A percentile compares a stretch with the other conserved stretches of the same genome.
phyloP scores from a whole-genome alignment of 2,888 invertebrate genomes.

The Poecilus cupreus region DNA sequence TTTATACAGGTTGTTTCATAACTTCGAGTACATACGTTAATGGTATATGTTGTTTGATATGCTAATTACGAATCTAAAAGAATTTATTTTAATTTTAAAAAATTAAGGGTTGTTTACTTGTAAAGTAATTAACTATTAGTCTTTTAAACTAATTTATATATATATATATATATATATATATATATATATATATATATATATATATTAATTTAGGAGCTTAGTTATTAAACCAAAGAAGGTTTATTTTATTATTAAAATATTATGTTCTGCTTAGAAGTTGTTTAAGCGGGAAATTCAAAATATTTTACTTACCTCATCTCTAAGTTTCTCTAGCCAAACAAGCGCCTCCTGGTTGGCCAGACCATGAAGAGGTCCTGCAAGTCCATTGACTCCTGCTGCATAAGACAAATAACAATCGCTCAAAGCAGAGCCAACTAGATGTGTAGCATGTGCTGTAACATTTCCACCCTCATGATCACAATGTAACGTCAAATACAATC shows the following conservation, averaged over 20 bases:
- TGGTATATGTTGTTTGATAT: no score
- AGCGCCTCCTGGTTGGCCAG: constrained; percentile 86
- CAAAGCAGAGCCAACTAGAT: constrained; percentile 90
- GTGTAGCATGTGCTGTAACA: constrained; percentile 92
- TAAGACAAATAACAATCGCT: constrained; percentile 91
- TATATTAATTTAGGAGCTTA: no score
- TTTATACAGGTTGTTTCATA: no score
- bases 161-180: no score
- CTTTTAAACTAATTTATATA: no score
- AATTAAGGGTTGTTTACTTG: no score
- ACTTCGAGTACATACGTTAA: no score
- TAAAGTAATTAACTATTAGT: no score
- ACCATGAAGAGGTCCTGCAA: constrained; percentile 92
- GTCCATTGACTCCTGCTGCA: constrained; percentile 89
- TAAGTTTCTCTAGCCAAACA: constrained; percentile 67
- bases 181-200: no score
- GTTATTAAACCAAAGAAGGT: no score
- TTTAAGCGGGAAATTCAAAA: background rate
- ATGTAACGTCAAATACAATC: constrained; percentile 90
- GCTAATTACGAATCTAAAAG: no score
- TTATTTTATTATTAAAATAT: background rate
- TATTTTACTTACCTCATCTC: constrained; percentile 20
- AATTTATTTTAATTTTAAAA: no score
- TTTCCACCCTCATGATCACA: constrained; percentile 92
- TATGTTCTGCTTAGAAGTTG: background rate